phyloP scores from a whole-genome alignment of 2,888 invertebrate genomes.

The Empis livida region DNA sequence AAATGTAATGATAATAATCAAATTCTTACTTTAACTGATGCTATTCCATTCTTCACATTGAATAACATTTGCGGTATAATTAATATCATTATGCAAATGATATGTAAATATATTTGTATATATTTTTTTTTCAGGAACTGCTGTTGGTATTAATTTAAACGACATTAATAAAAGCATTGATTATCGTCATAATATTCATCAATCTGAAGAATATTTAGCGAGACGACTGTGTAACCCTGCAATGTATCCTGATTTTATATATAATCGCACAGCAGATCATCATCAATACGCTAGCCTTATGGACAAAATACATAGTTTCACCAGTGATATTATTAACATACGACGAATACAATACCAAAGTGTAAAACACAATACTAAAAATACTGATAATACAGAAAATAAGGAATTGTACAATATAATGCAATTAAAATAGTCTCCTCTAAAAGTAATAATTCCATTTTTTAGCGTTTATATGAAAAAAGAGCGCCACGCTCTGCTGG shows the following conservation, averaged over 20 bases:
- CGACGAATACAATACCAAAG: constrained; percentile 23
- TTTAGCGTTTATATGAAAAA: constrained; percentile 15
- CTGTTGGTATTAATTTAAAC: constrained; percentile 53
- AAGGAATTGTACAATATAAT: no score
- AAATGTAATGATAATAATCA: constrained; percentile 14
- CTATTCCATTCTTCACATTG: constrained; percentile 47
- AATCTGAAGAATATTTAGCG: constrained; percentile 33
- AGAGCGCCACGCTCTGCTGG: constrained; percentile 41
- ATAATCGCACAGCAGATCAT: constrained; percentile 39
- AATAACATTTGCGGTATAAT: constrained; percentile 54
- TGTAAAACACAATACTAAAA: no score
- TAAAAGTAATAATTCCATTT: background rate
- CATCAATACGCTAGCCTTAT: constrained; percentile 35
- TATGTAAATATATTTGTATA: background rate
- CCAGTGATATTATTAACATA: constrained; percentile 34
- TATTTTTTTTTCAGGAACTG: constrained; percentile 36
- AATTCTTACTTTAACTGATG: constrained; percentile 37
- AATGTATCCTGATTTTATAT: constrained; percentile 42
- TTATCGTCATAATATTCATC: constrained; percentile 46
- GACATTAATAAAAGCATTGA: constrained; percentile 36
- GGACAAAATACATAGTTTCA: constrained; percentile 32
- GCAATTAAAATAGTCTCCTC: no score
- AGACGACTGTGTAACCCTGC: constrained; percentile 42
- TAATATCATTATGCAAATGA: background rate
- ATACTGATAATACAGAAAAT: no score